Conservation (phyloP, 1,140 invertebrate species). For the Mylabris phalerata region DNA sequence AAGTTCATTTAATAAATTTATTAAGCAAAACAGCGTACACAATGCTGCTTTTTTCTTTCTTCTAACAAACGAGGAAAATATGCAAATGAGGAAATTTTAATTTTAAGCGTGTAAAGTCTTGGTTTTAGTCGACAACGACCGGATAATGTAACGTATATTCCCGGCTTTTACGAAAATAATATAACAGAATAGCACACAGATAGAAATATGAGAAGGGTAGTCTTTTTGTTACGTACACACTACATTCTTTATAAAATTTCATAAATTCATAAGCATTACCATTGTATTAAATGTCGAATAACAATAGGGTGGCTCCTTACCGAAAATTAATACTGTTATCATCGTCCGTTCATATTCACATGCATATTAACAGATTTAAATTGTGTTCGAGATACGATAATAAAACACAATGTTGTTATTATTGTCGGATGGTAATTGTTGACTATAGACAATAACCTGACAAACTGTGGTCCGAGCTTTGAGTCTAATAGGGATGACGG, state of each 20-base stretch:
- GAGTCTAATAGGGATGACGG: constrained; percentile 12
- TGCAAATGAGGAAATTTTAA: constrained; percentile 13
- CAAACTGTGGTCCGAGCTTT: constrained; percentile 4
- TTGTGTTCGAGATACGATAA: constrained; percentile 10
- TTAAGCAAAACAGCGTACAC: constrained; percentile 8
- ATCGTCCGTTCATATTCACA: constrained; percentile 8
- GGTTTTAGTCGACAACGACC: not conserved
- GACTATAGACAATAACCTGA: constrained; percentile 12
- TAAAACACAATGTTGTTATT: constrained; percentile 9
- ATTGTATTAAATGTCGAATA: not conserved
- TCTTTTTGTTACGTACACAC: too few species aligned
- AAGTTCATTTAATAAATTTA: constrained; percentile 18
- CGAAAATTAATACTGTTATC: constrained; percentile 7
- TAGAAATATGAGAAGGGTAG: too few species aligned
- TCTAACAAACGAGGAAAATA: constrained; percentile 13
- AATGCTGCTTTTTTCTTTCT: constrained; percentile 8
- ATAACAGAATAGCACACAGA: too few species aligned
- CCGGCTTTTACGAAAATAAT: too few species aligned
- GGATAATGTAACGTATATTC: too few species aligned
- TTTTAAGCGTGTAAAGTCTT: constrained; percentile 13
- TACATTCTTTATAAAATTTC: too few species aligned
- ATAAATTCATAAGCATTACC: constrained; percentile 7
- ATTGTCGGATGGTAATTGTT: constrained; percentile 6
- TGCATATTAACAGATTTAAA: constrained; percentile 14
- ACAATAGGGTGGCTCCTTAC: constrained; percentile 11